Evolutionary conservation across 2,888 invertebrate species (phyloP), one percentile per base, ranked within the genome.

Genomic region (Eustalomyia histrio): DNA sequence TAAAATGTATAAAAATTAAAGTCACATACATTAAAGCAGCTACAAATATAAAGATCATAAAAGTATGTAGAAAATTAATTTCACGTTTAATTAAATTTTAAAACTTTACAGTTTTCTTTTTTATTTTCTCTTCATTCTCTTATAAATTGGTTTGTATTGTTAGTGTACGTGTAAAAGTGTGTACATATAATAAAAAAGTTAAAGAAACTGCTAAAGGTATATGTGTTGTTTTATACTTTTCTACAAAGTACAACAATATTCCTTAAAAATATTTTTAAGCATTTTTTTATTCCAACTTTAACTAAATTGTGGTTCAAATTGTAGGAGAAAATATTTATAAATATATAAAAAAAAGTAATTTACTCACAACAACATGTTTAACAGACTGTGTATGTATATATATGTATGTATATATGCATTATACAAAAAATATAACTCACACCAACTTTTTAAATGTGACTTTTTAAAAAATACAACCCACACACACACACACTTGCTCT

Each of bases 11-110:
- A 29, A 29, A 29, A 29, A 29, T 29, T 29, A 29, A 29, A 29
- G 29, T 29, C 29, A 29, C 7, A 29, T 29, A 29, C 29, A 29
- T 7, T 29, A 29, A 29, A 6, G 29, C 7, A 29, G 7, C 39
- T 1, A 35, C 14, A 53, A 67, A 72, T 68, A 67, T 63, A 60
- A 71, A 47, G 39, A 68, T 52, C 39, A 68, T 74, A 53, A 33
- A 76, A 83, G 73, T 29, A n/a, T 67, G 12, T 17, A 47, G 58
- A 65, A 67, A 76, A 61, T 61, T 75, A 50, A 76, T 69, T 82
- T 80, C 69, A 79, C 72, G 75, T 80, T 83, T 81, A 83, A 83
- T 83, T 82, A 83, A 79, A 79, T 79, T 83, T 80, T 18, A 53
- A 82, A 83, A 83, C 67, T 83, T 81, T 72, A 55, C 17, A 16